Evolutionary conservation across 92 coral and sea anemone species (phyloP).

Genomic region (Zoanthus solanderi): DNA sequence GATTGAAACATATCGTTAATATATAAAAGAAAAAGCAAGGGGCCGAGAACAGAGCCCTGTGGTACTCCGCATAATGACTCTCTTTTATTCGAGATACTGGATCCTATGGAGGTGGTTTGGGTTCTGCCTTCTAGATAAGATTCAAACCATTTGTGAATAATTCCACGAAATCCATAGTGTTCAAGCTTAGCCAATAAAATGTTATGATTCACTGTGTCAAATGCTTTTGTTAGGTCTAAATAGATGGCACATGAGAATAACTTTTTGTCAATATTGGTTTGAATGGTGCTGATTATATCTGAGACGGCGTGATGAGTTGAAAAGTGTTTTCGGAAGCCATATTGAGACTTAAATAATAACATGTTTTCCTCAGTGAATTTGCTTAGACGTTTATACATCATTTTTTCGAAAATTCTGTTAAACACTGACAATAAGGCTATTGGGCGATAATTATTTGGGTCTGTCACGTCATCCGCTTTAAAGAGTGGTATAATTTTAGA

Average conservation of each 20-base stretch:
- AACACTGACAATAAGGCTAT: constrained; percentile 31
- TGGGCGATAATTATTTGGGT: constrained; percentile 29
- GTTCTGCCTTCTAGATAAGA: constrained; percentile 24
- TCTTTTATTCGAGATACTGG: constrained; percentile 9
- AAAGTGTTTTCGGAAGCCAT: constrained; percentile 8
- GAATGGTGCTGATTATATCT: constrained; percentile 17
- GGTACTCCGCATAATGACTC: background rate
- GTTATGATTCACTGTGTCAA: constrained; percentile 22
- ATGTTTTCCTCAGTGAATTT: constrained; percentile 23
- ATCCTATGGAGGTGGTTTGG: constrained; percentile 24
- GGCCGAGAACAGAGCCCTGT: no score
- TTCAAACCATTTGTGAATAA: constrained; percentile 1
- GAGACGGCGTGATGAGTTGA: constrained; percentile 23
- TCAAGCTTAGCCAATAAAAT: constrained; percentile 17
- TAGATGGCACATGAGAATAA: constrained; percentile 19
- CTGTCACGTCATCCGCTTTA: background rate
- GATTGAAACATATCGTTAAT: background rate
- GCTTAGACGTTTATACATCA: constrained; percentile 49
- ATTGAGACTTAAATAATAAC: constrained; percentile 6
- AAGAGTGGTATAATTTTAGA: constrained; percentile 23
- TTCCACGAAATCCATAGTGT: constrained; percentile 28
- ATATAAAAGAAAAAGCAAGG: no score
- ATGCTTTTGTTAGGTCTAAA: constrained; percentile 9
- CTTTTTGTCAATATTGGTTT: constrained; percentile 19
- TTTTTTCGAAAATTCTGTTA: constrained; percentile 46